Conservation (phyloP, 2,113 vertebrate genomes). For the Bubalus kerabau region DNA sequence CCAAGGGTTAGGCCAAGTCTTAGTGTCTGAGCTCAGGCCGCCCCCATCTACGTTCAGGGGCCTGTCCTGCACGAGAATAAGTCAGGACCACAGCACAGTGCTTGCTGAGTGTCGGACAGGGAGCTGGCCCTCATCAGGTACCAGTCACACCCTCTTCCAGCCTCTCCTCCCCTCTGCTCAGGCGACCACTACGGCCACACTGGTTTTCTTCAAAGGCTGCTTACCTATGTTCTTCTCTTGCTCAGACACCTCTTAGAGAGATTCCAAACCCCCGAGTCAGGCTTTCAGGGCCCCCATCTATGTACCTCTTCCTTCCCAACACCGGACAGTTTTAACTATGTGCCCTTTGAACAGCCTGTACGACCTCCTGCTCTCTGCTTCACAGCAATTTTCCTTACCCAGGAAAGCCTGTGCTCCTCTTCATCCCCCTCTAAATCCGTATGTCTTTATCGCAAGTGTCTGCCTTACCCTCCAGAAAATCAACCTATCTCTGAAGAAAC, state of each 20-base stretch:
- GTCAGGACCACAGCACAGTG: background rate
- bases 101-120: accelerated
- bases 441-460: background rate
- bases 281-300: background rate
- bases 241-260: background rate
- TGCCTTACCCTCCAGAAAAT: background rate
- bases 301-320: background rate
- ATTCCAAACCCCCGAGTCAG: background rate
- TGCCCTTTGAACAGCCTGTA: background rate
- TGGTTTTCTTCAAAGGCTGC: background rate
- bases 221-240: background rate
- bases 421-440: background rate
- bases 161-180: background rate
- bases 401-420: background rate
- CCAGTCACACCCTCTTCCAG: background rate
- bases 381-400: background rate
- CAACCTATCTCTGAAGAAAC: background rate
- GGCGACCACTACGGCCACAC: background rate
- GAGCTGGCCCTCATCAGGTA: background rate
- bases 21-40: background rate
- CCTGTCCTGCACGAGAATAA: background rate
- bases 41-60: accelerated
- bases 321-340: background rate
- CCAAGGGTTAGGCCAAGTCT: background rate
- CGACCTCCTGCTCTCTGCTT: background rate